A percentile compares a stretch with the other conserved stretches of the same genome.
Conservation (phyloP, 1,140 invertebrate genomes). For the Euwallacea fornicatus region DNA sequence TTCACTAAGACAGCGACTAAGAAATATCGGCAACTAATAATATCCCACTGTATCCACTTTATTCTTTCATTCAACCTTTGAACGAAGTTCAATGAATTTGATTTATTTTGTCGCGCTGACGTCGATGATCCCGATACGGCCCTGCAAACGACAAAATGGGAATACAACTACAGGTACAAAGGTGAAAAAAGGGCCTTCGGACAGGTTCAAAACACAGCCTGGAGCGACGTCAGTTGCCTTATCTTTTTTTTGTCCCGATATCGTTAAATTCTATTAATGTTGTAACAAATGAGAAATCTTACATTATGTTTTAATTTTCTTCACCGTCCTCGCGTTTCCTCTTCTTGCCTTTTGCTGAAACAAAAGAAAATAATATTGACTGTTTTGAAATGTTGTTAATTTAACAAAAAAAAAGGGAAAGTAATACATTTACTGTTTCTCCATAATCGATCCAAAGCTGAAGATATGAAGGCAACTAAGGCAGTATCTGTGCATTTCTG, state of each 20-base stretch:
- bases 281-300: background rate
- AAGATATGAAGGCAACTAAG: no score
- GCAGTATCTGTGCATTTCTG: no score
- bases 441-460: no score
- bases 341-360: constrained; percentile 64
- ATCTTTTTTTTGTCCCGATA: constrained; percentile 10
- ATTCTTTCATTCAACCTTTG: background rate
- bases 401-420: no score
- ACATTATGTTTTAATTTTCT: constrained; percentile 45
- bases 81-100: no score
- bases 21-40: background rate
- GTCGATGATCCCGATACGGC: no score
- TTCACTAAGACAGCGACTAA: no score
- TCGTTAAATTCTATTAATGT: constrained; percentile 4
- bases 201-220: constrained; percentile 6
- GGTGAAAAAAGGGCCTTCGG: background rate
- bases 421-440: no score
- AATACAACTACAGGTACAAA: background rate
- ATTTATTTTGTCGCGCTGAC: no score
- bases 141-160: background rate
- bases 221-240: constrained; percentile 6
- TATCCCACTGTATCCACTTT: background rate
- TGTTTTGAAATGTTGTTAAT: background rate
- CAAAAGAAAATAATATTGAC: constrained; percentile 34
- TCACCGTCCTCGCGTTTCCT: constrained; percentile 69